Evolutionary conservation across 92 coral and sea anemone genomes (phyloP).

Genomic region (Phenganax subtilis): DNA sequence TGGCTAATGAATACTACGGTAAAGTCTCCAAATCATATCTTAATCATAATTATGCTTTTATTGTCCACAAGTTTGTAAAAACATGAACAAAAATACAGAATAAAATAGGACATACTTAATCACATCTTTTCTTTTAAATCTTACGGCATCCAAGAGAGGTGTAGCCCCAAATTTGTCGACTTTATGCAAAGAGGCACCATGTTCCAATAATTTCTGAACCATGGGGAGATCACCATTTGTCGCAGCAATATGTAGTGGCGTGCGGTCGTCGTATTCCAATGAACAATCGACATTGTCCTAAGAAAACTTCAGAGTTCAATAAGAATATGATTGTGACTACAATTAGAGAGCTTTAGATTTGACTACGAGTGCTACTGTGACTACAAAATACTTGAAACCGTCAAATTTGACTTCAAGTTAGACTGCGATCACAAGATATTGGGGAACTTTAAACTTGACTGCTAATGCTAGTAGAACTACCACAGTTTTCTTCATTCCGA

Average conservation of each 20-base stretch:
- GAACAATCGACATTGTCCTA: slow-evolving; percentile 40
- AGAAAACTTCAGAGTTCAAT: not conserved
- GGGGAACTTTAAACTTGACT: no score
- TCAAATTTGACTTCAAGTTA: no score
- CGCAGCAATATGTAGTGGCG: slow-evolving; percentile 92
- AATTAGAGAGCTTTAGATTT: no score
- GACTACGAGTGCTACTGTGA: no score
- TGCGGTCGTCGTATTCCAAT: slow-evolving; percentile 81
- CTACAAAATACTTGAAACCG: no score
- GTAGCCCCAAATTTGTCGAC: slow-evolving; percentile 71
- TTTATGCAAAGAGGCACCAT: slow-evolving; percentile 81
- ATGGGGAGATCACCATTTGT: slow-evolving; percentile 68
- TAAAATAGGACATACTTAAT: slow-evolving; percentile 32
- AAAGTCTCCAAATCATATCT: no score
- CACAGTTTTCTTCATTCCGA: no score
- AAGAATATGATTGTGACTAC: slow-evolving; percentile 48
- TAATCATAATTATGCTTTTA: no score
- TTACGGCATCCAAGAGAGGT: slow-evolving; percentile 83
- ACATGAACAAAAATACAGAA: no score
- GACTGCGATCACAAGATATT: no score
- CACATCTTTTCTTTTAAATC: slow-evolving; percentile 66
- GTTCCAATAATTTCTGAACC: slow-evolving; percentile 62
- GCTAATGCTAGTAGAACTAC: no score
- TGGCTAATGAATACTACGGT: not conserved
- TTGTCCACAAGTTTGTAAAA: no score